Conservation (phyloP, 2,797 vertebrate genomes). For the Novumbra hubbsi region DNA sequence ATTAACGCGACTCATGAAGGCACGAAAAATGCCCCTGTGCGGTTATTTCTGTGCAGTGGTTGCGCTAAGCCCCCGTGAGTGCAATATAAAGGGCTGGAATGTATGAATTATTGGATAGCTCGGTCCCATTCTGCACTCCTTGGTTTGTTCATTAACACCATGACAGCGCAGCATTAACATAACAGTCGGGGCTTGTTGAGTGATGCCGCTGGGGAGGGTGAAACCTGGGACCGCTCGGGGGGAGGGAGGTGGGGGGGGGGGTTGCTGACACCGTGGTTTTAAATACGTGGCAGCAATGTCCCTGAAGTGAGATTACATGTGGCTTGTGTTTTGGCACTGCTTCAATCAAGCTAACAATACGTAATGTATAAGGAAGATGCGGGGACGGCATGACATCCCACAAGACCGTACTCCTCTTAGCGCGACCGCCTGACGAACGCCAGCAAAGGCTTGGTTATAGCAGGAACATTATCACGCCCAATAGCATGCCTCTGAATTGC, state of each 20-base stretch:
- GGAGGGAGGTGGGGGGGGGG: too few relatives aligned
- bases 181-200: constrained; percentile 1
- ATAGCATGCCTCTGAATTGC: neutral
- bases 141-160: neutral
- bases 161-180: neutral
- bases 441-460: neutral
- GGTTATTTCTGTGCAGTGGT: neutral
- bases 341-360: neutral
- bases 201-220: constrained; percentile 1
- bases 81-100: neutral
- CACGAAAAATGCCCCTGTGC: neutral
- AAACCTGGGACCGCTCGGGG: neutral
- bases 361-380: neutral
- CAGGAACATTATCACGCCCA: neutral
- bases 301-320: constrained; percentile 7
- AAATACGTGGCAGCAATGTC: neutral
- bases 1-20: neutral
- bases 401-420: neutral
- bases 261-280: constrained; percentile 4
- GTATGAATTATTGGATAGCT: constrained; percentile 5
- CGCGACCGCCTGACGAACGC: neutral
- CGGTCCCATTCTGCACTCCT: constrained; percentile 5
- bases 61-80: neutral
- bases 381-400: neutral
- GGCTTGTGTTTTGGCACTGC: neutral